Evolutionary conservation across 2,888 invertebrate species (phyloP).

Genomic region (Epistrophella euchroma): DNA sequence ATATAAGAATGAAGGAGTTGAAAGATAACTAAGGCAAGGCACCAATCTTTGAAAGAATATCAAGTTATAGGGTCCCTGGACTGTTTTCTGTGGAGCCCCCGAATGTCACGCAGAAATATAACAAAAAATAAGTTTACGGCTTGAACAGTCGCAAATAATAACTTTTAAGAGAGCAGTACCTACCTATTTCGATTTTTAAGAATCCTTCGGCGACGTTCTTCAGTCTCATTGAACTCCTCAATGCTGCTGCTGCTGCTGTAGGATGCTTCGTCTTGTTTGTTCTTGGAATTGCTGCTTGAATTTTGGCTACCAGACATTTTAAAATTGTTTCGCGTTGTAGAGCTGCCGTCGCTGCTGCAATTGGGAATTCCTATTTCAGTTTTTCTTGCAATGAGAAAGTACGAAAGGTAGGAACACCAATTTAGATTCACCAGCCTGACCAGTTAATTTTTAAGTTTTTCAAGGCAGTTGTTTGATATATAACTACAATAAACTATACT

Average conservation of each 20-base stretch:
- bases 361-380: conserved; percentile 56
- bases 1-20: too few relatives aligned
- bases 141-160: not conserved
- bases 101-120: too few relatives aligned
- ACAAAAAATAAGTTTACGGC: too few relatives aligned
- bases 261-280: conserved; percentile 78
- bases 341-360: conserved; percentile 1
- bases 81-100: too few relatives aligned
- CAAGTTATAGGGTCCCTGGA: too few relatives aligned
- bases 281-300: conserved; percentile 79
- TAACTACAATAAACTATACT: conserved; percentile 19
- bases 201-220: conserved; percentile 88
- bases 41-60: too few relatives aligned
- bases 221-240: conserved; percentile 91
- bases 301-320: conserved; percentile 82
- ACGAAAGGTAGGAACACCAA: conserved; percentile 72
- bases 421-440: conserved; percentile 74
- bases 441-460: conserved; percentile 27
- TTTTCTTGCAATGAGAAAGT: conserved; percentile 67
- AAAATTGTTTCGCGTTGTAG: conserved; percentile 31
- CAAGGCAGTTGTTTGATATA: conserved; percentile 57
- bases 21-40: too few relatives aligned
- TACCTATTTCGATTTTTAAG: conserved; percentile 89
- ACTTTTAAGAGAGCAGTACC: not conserved
- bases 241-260: conserved; percentile 91